Evolutionary conservation across 2,797 vertebrate species (phyloP).

Genomic region (Peromyscus aztecus): DNA sequence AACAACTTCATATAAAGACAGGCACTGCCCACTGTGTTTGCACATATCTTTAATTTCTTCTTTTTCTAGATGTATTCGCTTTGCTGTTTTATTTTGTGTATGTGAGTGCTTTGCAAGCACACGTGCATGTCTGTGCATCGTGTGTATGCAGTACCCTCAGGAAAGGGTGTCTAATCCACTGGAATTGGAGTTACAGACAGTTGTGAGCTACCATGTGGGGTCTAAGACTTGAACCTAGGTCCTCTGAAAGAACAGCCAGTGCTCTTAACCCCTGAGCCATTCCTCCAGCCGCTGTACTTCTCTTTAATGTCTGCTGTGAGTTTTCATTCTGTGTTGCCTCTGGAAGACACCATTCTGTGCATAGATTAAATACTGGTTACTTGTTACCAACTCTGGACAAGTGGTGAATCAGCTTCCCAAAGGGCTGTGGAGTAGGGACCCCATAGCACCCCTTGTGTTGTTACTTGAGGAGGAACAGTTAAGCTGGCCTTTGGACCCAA

Average conservation of each 20-base stretch:
- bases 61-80: neutral
- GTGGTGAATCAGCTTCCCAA: rapidly evolving
- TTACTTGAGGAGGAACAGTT: neutral
- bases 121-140: neutral
- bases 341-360: neutral
- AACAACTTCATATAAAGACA: neutral
- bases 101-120: neutral
- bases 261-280: neutral
- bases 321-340: rapidly evolving
- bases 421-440: no score
- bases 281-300: neutral
- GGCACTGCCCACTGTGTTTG: neutral
- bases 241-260: neutral
- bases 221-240: neutral
- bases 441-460: neutral
- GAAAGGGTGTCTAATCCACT: no score
- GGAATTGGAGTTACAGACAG: neutral
- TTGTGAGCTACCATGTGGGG: neutral
- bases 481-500: neutral
- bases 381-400: neutral
- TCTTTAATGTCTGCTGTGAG: neutral
- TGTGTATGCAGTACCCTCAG: neutral
- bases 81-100: neutral
- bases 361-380: neutral
- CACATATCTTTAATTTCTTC: neutral